phyloP scores from a whole-genome alignment of 2,888 invertebrate species.

The Cactoblastis cactorum region DNA sequence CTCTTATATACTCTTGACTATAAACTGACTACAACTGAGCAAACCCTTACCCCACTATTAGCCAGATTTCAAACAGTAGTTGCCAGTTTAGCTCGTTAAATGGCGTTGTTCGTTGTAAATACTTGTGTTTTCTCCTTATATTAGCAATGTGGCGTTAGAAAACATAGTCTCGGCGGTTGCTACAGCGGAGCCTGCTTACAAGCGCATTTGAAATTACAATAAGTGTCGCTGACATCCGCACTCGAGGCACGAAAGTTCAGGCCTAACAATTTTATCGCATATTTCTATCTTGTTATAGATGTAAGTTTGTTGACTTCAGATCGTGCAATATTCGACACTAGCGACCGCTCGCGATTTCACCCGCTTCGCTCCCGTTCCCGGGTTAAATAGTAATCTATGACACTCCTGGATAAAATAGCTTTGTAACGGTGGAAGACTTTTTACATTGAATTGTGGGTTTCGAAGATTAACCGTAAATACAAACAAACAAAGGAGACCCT shows the following conservation, averaged over 20 bases:
- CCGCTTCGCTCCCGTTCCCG: too few relatives aligned
- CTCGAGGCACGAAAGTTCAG: slow-evolving; percentile 59
- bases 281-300: slow-evolving; percentile 49
- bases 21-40: too few relatives aligned
- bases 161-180: slow-evolving; percentile 24
- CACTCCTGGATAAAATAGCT: too few relatives aligned
- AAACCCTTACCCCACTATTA: too few relatives aligned
- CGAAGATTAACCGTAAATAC: too few relatives aligned
- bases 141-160: slow-evolving; percentile 18
- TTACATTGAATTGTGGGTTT: too few relatives aligned
- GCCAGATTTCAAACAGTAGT: background rate
- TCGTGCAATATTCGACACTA: slow-evolving; percentile 10
- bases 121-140: slow-evolving; percentile 12
- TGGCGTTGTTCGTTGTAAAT: background rate
- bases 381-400: too few relatives aligned
- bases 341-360: too few relatives aligned
- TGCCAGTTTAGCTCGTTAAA: background rate
- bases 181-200: slow-evolving; percentile 43
- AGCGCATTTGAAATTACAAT: slow-evolving; percentile 73
- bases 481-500: too few relatives aligned
- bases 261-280: slow-evolving; percentile 56
- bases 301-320: slow-evolving; percentile 29
- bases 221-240: slow-evolving; percentile 55
- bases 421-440: too few relatives aligned
- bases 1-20: too few relatives aligned